These are phyloP conservation scores for Elephantulus edwardii DNA, from an alignment of 2,113 vertebrate species.

Conservation along the genomic window DNA sequence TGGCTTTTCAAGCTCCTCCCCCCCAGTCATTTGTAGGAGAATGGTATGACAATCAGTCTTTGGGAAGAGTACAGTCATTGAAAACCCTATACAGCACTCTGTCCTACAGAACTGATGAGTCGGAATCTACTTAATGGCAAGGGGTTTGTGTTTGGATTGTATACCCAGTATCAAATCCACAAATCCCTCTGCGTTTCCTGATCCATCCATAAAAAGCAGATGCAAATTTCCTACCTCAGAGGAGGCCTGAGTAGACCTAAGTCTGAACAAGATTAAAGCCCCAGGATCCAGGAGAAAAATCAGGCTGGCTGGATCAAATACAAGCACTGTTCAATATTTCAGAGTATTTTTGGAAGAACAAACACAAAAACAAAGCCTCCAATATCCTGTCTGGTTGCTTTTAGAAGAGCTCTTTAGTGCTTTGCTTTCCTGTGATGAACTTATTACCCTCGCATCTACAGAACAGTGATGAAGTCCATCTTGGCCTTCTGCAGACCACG, in stretches of 20 bases:
- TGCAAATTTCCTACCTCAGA: constrained; percentile 27
- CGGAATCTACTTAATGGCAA: neutral
- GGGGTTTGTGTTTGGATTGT: neutral
- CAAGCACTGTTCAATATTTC: constrained; percentile 69
- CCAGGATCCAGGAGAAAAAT: constrained; percentile 66
- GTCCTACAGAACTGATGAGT: neutral
- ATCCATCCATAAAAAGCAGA: constrained; percentile 30
- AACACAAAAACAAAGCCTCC: constrained; percentile 63
- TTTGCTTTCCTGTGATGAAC: constrained; percentile 56
- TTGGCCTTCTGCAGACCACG: neutral
- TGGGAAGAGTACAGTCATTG: neutral
- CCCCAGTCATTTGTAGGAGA: neutral
- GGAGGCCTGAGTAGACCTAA: neutral
- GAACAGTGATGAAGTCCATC: neutral
- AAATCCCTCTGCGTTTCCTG: neutral
- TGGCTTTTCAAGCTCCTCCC: neutral
- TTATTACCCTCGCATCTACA: constrained; percentile 18
- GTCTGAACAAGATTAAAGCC: constrained; percentile 65
- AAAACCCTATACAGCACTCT: neutral
- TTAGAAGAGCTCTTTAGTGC: neutral
- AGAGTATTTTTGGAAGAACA: constrained; percentile 76
- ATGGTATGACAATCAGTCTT: neutral
- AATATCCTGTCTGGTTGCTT: constrained; percentile 59
- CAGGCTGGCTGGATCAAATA: constrained; percentile 60
- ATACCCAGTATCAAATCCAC: neutral